Percentiles rank a stretch among this genome's conserved stretches.
Conservation (phyloP, 2,113 vertebrate species). For the Neopipo cinnamomea region DNA sequence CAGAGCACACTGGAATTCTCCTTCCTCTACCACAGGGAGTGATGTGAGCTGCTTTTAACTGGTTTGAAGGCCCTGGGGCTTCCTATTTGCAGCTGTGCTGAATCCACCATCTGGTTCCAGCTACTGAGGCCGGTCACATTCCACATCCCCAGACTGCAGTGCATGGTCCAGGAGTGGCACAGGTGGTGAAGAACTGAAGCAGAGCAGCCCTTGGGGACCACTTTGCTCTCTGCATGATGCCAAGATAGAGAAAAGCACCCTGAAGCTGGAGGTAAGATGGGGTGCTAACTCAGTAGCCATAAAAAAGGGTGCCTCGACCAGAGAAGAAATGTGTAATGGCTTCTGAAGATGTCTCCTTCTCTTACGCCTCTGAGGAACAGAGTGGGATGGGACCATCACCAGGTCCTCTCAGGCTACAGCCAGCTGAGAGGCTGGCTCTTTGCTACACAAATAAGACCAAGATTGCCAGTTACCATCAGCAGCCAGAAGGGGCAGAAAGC, state of each 20-base stretch:
- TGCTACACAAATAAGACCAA: not conserved
- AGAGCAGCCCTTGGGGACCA: constrained; percentile 72
- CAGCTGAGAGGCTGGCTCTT: not conserved
- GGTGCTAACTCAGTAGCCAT: not conserved
- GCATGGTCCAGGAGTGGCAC: constrained; percentile 69
- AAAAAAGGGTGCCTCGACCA: not conserved
- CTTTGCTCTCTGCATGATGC: constrained; percentile 65
- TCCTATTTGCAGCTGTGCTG: constrained; percentile 11
- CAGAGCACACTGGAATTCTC: constrained; percentile 68
- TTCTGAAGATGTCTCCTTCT: not conserved
- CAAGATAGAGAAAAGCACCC: constrained; percentile 37
- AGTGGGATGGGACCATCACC: not conserved
- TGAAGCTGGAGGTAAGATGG: constrained; percentile 76
- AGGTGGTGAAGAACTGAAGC: constrained; percentile 66
- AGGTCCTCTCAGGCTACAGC: not conserved
- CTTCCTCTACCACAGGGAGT: constrained; percentile 62
- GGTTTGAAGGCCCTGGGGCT: not conserved
- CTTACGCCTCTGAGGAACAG: not conserved
- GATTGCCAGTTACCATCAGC: not conserved
- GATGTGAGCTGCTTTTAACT: constrained; percentile 63
- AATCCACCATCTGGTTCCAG: constrained; percentile 36
- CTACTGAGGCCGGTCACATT: constrained; percentile 49
- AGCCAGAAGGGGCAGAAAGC: not conserved
- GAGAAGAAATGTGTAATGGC: not conserved
- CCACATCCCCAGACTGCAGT: not conserved